Evolutionary conservation across 1,140 invertebrate species (phyloP).

Genomic region (Halyomorpha halys): DNA sequence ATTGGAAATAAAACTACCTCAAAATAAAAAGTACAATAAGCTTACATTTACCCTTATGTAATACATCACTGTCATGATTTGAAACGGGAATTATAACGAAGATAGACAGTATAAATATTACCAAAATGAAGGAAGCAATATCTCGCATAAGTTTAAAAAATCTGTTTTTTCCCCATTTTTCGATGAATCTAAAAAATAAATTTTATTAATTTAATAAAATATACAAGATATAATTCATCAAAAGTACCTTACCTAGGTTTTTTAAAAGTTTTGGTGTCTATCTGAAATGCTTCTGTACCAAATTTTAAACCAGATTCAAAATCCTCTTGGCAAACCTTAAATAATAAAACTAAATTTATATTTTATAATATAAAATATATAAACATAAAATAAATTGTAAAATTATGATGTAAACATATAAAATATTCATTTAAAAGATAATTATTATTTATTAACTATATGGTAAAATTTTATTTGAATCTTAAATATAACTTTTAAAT

Average conservation of each 20-base stretch:
- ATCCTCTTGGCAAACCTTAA: slow-evolving; percentile 7
- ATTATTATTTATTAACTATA: neutral
- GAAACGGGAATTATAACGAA: too few species aligned
- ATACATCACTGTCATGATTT: too few species aligned
- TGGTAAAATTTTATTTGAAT: neutral
- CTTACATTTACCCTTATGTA: neutral
- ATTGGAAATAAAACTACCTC: neutral
- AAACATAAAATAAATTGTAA: too few species aligned
- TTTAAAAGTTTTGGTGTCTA: too few species aligned
- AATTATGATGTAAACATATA: neutral
- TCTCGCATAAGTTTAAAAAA: neutral
- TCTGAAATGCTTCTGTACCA: neutral
- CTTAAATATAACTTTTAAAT: neutral
- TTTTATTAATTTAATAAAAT: too few species aligned
- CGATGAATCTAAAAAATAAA: neutral
- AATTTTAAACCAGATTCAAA: slow-evolving; percentile 1
- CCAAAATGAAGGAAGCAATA: neutral
- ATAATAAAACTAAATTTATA: neutral
- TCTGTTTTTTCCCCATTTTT: neutral
- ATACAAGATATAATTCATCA: too few species aligned
- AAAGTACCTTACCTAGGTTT: too few species aligned
- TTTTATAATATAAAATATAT: too few species aligned
- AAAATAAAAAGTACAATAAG: neutral
- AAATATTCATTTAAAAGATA: neutral
- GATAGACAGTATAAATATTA: too few species aligned